Conservation (phyloP, 2,113 vertebrate species). For the Podiceps cristatus region DNA sequence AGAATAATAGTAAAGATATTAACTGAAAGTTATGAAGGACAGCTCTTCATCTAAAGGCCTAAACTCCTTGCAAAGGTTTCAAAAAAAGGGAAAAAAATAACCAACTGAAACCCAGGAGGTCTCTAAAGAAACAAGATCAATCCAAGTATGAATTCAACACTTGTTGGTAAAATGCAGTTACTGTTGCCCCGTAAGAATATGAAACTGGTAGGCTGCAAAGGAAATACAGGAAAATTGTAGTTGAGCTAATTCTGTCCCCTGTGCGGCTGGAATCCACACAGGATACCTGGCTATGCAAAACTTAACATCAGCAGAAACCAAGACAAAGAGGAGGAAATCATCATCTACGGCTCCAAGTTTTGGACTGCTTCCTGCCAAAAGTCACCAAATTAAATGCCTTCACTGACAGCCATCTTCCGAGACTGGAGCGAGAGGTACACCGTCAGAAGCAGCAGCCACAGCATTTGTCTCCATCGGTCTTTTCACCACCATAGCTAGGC, state of each 20-base stretch:
- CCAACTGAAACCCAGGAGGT: neutral
- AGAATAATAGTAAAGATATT: constrained; percentile 24
- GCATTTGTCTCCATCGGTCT: neutral
- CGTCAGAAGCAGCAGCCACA: neutral
- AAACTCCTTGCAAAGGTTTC: neutral
- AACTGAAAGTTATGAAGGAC: constrained; percentile 27
- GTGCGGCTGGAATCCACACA: neutral
- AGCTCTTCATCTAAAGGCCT: neutral
- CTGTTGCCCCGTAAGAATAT: neutral
- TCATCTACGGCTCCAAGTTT: neutral
- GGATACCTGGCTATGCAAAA: neutral
- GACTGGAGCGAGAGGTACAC: accelerated
- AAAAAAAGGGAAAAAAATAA: neutral
- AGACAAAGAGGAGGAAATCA: neutral
- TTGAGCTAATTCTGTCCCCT: neutral
- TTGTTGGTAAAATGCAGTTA: neutral
- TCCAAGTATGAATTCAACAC: neutral
- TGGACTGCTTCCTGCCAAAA: neutral
- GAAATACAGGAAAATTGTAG: neutral
- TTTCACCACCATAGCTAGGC: neutral
- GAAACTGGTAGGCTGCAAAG: neutral
- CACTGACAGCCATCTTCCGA: neutral
- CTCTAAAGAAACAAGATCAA: neutral
- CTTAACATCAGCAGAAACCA: neutral
- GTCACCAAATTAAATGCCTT: neutral